Base-by-base conservation (phyloP, 1,140 invertebrate species). In the Ptiloglossa arizonensis region DNA sequence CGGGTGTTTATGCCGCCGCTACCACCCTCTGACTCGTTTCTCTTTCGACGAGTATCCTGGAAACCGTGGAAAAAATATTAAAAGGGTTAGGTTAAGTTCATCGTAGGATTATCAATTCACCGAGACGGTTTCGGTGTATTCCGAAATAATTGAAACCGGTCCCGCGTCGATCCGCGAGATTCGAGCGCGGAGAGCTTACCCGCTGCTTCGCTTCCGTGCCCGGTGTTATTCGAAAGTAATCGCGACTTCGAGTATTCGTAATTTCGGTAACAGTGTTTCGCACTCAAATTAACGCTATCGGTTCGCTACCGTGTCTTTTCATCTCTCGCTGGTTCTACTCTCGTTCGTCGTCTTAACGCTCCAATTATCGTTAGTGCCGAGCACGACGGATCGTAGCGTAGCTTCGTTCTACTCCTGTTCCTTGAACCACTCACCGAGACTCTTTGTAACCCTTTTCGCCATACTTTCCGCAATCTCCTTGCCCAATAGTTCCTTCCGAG, bases 351-450 rank as follows among this genome's bases (percentile, higher is more conserved):
- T 87, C 86, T 88, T 85, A 89, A 89, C 87, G 86, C 86, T 89
- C 88, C 89, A 91, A 90, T 90, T 90, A 89, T 90, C 89, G 87
- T 89, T 90, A 91, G 86, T 86, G 87, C 86, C 59, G 77, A 86
- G 83, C 86, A 79, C 35, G 87, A 88, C 86, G 84, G 83, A 88
- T 91, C 84, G 87, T 88, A 89, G 89, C 87, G 87, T 89, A 89
- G 80, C 86, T 75, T 73, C 83, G 81, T 80, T 67, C 32, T 60
- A 56, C 57, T 24, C 57, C 48, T 68, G 27, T 76, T 72, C 79
- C 82, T 84, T 81, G 60, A 70, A 81, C 80, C 54, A 83, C 57
- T 67, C 66, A 29, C 41, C 64, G 68, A 54, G 63, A 67, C 41
- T 52, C 59, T 62, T 66, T 54, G 57, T 29, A 69, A 80, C 80